Conservation (phyloP, 2,888 invertebrate species). For the Furcula furcula region DNA sequence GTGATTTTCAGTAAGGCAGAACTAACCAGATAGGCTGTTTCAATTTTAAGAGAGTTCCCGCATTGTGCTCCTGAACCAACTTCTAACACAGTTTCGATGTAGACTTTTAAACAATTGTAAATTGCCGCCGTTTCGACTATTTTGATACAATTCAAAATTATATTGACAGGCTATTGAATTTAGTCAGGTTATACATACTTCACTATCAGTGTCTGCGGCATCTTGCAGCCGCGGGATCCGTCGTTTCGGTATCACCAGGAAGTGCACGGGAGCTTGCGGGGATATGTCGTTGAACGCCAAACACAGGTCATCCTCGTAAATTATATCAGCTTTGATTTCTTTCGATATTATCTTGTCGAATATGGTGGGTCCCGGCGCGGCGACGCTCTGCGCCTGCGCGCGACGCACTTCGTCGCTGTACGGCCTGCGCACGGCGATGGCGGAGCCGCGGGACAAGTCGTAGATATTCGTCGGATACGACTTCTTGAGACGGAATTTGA, state of each 20-base stretch:
- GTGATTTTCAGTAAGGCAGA: too few species aligned
- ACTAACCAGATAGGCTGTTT: too few species aligned
- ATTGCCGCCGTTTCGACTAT: too few species aligned
- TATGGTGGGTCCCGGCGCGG: conserved; percentile 81
- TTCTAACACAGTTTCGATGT: too few species aligned
- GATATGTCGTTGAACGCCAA: conserved; percentile 90
- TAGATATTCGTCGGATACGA: conserved; percentile 74
- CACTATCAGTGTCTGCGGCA: conserved; percentile 81
- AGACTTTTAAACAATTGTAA: too few species aligned
- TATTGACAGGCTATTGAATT: conserved; percentile 3
- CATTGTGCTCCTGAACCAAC: too few species aligned
- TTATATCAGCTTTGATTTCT: conserved; percentile 90
- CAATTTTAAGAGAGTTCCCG: too few species aligned
- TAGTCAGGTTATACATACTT: conserved; percentile 54
- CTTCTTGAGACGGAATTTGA: conserved; percentile 69
- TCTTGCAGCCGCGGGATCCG: conserved; percentile 85
- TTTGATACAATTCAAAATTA: too few species aligned
- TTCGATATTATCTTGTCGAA: conserved; percentile 89
- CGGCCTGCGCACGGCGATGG: conserved; percentile 59
- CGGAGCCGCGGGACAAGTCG: conserved; percentile 65
- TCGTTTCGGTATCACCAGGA: conserved; percentile 91
- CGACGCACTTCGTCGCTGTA: conserved; percentile 71
- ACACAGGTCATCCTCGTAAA: conserved; percentile 91
- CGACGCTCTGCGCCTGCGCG: conserved; percentile 59
- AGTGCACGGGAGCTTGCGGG: conserved; percentile 92